phyloP scores from a whole-genome alignment of 2,113 vertebrate species.

The Scatophagus argus region DNA sequence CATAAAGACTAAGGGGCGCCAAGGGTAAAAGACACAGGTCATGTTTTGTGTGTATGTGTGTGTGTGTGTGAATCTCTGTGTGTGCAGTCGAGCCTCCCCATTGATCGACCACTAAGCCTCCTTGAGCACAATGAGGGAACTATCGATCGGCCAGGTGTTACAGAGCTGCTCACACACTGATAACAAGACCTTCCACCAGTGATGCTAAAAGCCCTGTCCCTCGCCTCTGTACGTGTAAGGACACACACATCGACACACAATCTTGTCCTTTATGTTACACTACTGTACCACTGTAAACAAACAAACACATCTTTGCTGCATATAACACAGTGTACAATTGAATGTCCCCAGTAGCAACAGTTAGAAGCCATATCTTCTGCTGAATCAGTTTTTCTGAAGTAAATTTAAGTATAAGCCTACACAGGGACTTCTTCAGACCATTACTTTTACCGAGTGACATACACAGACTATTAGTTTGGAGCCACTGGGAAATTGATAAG shows the following conservation, averaged over 20 bases:
- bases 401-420: not conserved
- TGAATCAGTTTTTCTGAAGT: slow-evolving; percentile 11
- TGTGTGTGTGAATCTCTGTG: slow-evolving; percentile 18
- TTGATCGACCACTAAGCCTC: slow-evolving; percentile 78
- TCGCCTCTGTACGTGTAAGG: not conserved
- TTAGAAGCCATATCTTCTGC: not conserved
- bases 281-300: not conserved
- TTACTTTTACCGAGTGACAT: slow-evolving; percentile 12
- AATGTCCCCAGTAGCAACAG: not conserved
- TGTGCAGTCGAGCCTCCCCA: slow-evolving; percentile 42
- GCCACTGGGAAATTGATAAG: slow-evolving; percentile 4
- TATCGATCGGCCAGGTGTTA: slow-evolving; percentile 78
- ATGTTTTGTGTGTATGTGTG: slow-evolving; percentile 22
- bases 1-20: slow-evolving; percentile 23
- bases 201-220: slow-evolving; percentile 19
- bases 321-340: not conserved
- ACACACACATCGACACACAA: slow-evolving; percentile 24
- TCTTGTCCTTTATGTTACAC: not conserved
- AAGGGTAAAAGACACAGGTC: slow-evolving; percentile 62
- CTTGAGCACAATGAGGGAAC: slow-evolving; percentile 78
- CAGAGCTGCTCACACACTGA: slow-evolving; percentile 77
- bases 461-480: not conserved
- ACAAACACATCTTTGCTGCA: not conserved
- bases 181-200: slow-evolving; percentile 70
- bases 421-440: slow-evolving; percentile 15